Evolutionary conservation across 2,113 vertebrate species (phyloP).

Genomic region (Chrysochloris asiatica): DNA sequence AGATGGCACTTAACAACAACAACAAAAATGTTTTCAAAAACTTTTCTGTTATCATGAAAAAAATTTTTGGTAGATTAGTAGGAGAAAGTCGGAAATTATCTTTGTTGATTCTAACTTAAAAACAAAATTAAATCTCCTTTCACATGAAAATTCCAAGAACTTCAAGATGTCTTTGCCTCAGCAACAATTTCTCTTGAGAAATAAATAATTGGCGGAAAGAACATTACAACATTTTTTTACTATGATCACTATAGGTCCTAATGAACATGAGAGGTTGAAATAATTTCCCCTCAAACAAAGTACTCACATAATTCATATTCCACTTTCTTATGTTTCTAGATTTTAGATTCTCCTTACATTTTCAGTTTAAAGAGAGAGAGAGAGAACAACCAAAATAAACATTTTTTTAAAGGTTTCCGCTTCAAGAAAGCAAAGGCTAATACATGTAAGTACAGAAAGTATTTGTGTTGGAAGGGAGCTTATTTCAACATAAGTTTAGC

Average conservation of each 20-base stretch:
- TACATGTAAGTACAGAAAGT: conserved; percentile 40
- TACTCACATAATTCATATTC: conserved; percentile 71
- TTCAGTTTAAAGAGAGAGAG: conserved; percentile 70
- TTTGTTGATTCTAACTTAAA: conserved; percentile 52
- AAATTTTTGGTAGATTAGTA: conserved; percentile 46
- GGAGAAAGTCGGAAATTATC: neutral
- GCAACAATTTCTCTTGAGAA: conserved; percentile 36
- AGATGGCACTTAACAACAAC: too few species aligned
- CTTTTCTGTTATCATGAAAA: conserved; percentile 44
- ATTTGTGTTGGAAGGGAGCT: neutral
- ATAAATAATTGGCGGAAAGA: neutral
- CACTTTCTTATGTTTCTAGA: conserved; percentile 48
- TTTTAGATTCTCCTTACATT: conserved; percentile 58
- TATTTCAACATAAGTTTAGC: conserved; percentile 66
- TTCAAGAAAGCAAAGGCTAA: conserved; percentile 74
- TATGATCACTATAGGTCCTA: conserved; percentile 5
- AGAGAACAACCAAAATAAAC: conserved; percentile 44
- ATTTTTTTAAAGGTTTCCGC: conserved; percentile 66
- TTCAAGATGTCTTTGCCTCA: conserved; percentile 10
- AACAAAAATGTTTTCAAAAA: conserved; percentile 43
- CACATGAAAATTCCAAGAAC: conserved; percentile 45
- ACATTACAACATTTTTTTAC: conserved; percentile 55
- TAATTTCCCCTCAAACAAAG: conserved; percentile 63
- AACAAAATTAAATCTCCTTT: conserved; percentile 56
- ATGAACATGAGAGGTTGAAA: conserved; percentile 50